Evolutionary conservation across 35 echinoderm and acorn worm species (phyloP).

Genomic region (Ophioderma brevispina): DNA sequence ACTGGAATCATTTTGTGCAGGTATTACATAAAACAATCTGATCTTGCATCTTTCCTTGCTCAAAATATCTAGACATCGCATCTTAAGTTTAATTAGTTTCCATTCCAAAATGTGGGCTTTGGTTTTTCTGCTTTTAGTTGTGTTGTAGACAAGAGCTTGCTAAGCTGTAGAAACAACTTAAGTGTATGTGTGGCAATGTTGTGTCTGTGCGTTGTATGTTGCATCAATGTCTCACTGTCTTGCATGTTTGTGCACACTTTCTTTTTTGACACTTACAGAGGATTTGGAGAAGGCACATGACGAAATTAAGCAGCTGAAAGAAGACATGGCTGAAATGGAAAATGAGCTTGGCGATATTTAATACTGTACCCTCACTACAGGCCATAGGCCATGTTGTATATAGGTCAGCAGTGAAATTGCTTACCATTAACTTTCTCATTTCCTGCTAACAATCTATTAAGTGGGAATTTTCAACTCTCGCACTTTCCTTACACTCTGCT

Average conservation of each 20-base stretch:
- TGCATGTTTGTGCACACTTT: constrained; percentile 6
- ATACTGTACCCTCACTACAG: not conserved
- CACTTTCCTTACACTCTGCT: not conserved
- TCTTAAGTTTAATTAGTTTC: not conserved
- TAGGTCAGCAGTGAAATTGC: constrained; percentile 7
- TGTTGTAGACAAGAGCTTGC: not conserved
- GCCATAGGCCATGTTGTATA: not conserved
- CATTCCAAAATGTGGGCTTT: not conserved
- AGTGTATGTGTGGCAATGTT: not conserved
- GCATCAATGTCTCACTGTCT: constrained; percentile 8
- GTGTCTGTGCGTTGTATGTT: not conserved
- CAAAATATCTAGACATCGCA: too few relatives aligned
- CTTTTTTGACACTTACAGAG: not conserved
- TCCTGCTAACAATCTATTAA: too few relatives aligned
- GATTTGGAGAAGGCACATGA: not conserved
- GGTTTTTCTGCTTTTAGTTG: not conserved
- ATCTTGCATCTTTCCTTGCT: too few relatives aligned
- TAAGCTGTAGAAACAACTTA: not conserved
- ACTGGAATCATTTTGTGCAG: too few relatives aligned
- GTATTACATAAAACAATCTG: too few relatives aligned
- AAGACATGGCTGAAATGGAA: not conserved
- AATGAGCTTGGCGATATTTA: not conserved
- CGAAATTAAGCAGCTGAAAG: not conserved
- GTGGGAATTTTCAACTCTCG: not conserved
- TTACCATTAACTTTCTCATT: not conserved